Evolutionary conservation across 2,113 vertebrate genomes (phyloP).

Genomic region (Larimichthys polyactis): DNA sequence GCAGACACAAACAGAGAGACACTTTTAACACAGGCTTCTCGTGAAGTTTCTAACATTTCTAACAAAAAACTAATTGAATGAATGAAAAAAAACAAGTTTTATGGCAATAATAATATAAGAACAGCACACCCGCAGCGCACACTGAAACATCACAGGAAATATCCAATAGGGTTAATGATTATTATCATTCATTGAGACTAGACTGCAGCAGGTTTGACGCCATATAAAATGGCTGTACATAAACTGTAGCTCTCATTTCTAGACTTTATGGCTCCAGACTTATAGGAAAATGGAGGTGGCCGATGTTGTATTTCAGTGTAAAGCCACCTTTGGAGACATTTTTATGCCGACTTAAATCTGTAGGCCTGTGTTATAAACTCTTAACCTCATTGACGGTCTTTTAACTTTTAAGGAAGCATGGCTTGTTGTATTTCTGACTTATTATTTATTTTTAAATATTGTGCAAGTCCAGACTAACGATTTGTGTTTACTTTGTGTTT

Average conservation of each 20-base stretch:
- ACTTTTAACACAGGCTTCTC: neutral
- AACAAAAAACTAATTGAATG: neutral
- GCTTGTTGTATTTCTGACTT: neutral
- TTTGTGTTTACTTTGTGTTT: neutral
- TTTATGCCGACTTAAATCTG: slow-evolving; percentile 56
- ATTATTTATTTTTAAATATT: slow-evolving; percentile 5
- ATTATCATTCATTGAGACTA: slow-evolving; percentile 56
- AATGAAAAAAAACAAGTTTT: slow-evolving; percentile 16
- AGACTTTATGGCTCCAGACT: slow-evolving; percentile 68
- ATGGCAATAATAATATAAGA: slow-evolving; percentile 23
- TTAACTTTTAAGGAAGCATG: neutral
- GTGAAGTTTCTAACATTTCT: neutral
- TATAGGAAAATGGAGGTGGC: slow-evolving; percentile 47
- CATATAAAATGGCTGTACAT: slow-evolving; percentile 65
- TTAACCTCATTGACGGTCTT: neutral
- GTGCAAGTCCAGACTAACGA: neutral
- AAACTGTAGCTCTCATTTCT: slow-evolving; percentile 67
- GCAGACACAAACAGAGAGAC: neutral
- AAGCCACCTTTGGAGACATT: slow-evolving; percentile 51
- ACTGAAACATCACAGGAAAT: slow-evolving; percentile 42
- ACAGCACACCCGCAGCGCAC: slow-evolving; percentile 7
- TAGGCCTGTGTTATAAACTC: slow-evolving; percentile 21
- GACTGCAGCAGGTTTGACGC: slow-evolving; percentile 57
- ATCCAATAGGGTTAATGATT: slow-evolving; percentile 54
- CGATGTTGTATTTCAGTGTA: slow-evolving; percentile 50